Conservation (phyloP, 2,888 invertebrate species). For the Scaptomyza flava region DNA sequence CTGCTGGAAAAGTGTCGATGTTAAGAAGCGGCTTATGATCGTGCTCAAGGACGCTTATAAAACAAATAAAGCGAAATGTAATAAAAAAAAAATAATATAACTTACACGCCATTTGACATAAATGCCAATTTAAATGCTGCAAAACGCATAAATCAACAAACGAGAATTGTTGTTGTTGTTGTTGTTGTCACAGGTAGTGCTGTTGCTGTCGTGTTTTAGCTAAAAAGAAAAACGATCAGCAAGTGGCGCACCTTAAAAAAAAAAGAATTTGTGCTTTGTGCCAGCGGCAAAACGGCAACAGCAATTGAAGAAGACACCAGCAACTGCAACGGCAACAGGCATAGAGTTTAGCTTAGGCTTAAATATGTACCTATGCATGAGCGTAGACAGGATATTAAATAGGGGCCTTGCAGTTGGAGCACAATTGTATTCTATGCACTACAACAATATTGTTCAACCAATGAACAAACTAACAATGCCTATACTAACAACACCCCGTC, state of each 20-base stretch:
- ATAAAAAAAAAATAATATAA: conserved; percentile 62
- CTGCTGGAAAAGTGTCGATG: conserved; percentile 76
- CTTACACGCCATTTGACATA: conserved; percentile 77
- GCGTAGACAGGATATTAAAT: background rate
- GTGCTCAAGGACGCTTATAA: conserved; percentile 73
- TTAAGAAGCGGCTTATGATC: conserved; percentile 45
- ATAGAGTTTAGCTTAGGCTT: conserved; percentile 3
- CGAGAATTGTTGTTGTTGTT: conserved; percentile 29
- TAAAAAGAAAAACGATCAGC: conserved; percentile 75
- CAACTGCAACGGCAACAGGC: conserved; percentile 15
- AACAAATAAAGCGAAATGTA: conserved; percentile 79
- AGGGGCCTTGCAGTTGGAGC: background rate
- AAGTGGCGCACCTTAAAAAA: conserved; percentile 78
- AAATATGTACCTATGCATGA: background rate
- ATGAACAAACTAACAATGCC: too few species aligned
- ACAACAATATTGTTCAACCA: too few species aligned
- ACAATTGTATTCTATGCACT: too few species aligned
- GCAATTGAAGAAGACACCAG: conserved; percentile 74
- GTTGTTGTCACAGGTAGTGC: conserved; percentile 4
- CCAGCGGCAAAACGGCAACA: conserved; percentile 37
- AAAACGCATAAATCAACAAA: conserved; percentile 79
- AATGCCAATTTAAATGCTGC: conserved; percentile 82
- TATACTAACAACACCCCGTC: too few species aligned
- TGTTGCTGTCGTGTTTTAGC: conserved; percentile 64
- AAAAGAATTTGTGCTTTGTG: conserved; percentile 37